Conservation (phyloP, 2,888 invertebrate genomes). For the Resseliella maxima region DNA sequence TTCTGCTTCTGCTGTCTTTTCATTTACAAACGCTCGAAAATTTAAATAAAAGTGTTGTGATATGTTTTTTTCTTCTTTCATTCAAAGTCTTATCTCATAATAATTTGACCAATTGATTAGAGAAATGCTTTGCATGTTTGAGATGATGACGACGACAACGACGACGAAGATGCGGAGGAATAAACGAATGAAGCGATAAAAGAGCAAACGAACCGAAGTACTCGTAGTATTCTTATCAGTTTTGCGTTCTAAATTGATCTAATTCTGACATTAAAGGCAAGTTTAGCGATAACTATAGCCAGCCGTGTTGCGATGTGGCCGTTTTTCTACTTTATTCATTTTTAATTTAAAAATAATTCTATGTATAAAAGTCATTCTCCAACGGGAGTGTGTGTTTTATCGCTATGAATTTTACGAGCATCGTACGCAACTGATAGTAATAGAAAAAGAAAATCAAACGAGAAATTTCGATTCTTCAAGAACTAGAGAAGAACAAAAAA, state of each 20-base stretch:
- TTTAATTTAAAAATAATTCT: no score
- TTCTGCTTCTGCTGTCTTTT: neutral
- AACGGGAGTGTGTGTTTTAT: neutral
- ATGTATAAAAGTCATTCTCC: neutral
- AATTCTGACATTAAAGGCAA: neutral
- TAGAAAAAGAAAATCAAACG: neutral
- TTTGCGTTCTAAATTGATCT: slow-evolving; percentile 21
- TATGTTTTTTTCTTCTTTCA: no score
- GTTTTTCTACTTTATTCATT: neutral
- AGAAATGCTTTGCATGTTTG: slow-evolving; percentile 20
- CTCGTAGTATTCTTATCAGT: neutral
- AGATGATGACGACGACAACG: no score
- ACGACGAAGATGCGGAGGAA: no score
- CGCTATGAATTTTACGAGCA: neutral
- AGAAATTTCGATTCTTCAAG: no score
- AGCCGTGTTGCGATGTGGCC: neutral
- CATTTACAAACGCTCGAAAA: neutral
- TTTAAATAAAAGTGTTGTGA: slow-evolving; percentile 8
- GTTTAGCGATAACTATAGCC: neutral
- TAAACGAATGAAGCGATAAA: slow-evolving; percentile 22
- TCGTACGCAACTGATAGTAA: slow-evolving; percentile 32
- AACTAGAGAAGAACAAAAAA: no score
- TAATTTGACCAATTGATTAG: slow-evolving; percentile 48
- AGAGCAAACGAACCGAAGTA: neutral
- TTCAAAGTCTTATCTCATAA: neutral